Evolutionary conservation across 2,888 invertebrate species (phyloP).

Genomic region (Seladonia tumulorum): DNA sequence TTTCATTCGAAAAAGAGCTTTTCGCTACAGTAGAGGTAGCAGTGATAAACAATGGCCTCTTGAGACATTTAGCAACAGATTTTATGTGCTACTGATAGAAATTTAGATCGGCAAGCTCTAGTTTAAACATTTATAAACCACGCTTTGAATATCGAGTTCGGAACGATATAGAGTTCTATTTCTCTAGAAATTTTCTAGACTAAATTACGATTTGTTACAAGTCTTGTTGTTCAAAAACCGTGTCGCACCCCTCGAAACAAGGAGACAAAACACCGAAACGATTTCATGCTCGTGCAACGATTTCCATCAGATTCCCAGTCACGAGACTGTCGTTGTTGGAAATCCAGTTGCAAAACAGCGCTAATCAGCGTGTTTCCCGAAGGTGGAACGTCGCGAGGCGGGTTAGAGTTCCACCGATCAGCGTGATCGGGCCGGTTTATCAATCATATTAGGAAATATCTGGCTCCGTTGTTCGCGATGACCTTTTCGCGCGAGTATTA

Average conservation of each 20-base stretch:
- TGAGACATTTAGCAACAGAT: too few species aligned
- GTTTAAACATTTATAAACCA: too few species aligned
- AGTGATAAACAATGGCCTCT: too few species aligned
- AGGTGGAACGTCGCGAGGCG: slow-evolving; percentile 23
- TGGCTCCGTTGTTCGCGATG: slow-evolving; percentile 69
- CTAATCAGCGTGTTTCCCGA: slow-evolving; percentile 3
- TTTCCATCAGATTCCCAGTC: not conserved
- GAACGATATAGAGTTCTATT: too few species aligned
- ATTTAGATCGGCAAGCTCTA: too few species aligned
- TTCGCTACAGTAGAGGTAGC: not conserved
- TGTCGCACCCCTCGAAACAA: too few species aligned
- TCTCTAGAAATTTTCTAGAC: too few species aligned
- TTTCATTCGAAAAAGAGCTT: not conserved
- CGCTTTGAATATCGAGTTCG: too few species aligned
- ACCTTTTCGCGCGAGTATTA: slow-evolving; percentile 71
- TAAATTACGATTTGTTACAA: too few species aligned
- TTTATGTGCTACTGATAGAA: too few species aligned
- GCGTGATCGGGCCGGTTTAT: slow-evolving; percentile 61
- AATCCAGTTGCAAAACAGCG: not conserved
- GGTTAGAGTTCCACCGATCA: not conserved
- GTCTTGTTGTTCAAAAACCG: too few species aligned
- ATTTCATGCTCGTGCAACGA: not conserved
- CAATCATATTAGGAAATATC: slow-evolving; percentile 73
- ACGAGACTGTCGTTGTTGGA: not conserved
- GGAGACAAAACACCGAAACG: not conserved